These are phyloP conservation scores for Saimiri boliviensis DNA, from an alignment of 2,113 vertebrate genomes.

Conservation along the genomic window DNA sequence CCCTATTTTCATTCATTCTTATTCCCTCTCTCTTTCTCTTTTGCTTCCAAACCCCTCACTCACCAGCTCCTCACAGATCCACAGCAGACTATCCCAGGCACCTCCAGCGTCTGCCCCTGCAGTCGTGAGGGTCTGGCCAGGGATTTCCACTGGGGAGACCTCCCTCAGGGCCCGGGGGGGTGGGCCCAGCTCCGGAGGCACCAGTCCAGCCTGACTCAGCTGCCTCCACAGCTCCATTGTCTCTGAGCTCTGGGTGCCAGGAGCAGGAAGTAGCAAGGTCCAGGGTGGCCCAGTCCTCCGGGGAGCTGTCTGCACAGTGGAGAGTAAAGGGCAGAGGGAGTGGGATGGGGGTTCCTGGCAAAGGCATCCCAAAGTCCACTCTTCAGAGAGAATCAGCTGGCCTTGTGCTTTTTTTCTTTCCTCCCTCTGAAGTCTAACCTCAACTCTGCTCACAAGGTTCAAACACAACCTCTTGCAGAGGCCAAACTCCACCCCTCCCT, in stretches of 20 bases:
- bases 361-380: slow-evolving; percentile 73
- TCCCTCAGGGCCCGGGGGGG: background rate
- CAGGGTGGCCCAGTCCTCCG: background rate
- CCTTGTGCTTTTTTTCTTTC: background rate
- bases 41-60: background rate
- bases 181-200: slow-evolving; percentile 18
- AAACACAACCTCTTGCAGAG: background rate
- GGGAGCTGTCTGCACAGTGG: background rate
- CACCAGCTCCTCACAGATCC: slow-evolving; percentile 75
- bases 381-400: background rate
- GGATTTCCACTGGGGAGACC: background rate
- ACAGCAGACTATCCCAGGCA: slow-evolving; percentile 50
- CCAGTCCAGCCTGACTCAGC: slow-evolving; percentile 51
- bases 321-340: background rate
- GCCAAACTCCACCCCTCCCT: background rate
- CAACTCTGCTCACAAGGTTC: background rate
- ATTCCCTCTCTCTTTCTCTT: background rate
- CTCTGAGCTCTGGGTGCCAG: background rate
- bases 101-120: background rate
- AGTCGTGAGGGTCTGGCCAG: background rate
- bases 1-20: background rate
- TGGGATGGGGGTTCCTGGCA: background rate
- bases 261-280: slow-evolving; percentile 65
- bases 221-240: slow-evolving; percentile 72
- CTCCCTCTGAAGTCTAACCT: background rate